These are phyloP conservation scores for Zaprionus ornatus DNA, from an alignment of 1,140 invertebrate species.

Conservation along the genomic window DNA sequence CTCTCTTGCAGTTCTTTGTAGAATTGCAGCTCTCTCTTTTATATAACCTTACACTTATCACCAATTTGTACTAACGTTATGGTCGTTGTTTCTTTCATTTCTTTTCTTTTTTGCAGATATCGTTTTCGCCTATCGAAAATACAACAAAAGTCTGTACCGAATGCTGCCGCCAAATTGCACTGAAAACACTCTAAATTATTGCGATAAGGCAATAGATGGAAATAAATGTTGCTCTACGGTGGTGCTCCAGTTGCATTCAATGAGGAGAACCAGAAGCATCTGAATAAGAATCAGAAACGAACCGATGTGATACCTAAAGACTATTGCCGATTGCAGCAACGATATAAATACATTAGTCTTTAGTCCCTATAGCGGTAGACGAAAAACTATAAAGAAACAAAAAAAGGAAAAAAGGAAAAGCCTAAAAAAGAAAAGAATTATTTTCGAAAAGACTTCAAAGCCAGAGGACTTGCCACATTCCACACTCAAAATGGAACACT, in stretches of 20 bases:
- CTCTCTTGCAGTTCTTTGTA: too few relatives aligned
- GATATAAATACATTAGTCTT: slow-evolving; percentile 43
- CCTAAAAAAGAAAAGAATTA: background rate
- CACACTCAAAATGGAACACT: slow-evolving; percentile 70
- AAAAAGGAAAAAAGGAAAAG: slow-evolving; percentile 12
- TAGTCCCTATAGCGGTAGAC: slow-evolving; percentile 29
- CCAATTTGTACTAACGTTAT: slow-evolving; percentile 42
- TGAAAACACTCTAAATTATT: slow-evolving; percentile 41
- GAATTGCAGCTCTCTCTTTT: too few relatives aligned
- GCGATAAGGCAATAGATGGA: slow-evolving; percentile 49
- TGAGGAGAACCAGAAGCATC: slow-evolving; percentile 47
- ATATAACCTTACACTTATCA: slow-evolving; percentile 36
- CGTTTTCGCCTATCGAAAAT: slow-evolving; percentile 77
- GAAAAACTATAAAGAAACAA: slow-evolving; percentile 10
- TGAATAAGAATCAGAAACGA: slow-evolving; percentile 56
- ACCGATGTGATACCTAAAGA: slow-evolving; percentile 65
- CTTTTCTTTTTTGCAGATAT: slow-evolving; percentile 57
- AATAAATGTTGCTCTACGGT: slow-evolving; percentile 42
- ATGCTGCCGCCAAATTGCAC: slow-evolving; percentile 62
- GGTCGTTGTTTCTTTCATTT: slow-evolving; percentile 28
- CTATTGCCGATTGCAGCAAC: slow-evolving; percentile 60
- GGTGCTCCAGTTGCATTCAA: slow-evolving; percentile 53
- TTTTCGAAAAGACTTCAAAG: slow-evolving; percentile 16
- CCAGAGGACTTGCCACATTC: slow-evolving; percentile 55
- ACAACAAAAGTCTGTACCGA: slow-evolving; percentile 68